A percentile compares a stretch with the other conserved stretches of the same genome.
phyloP scores from a whole-genome alignment of 2,113 vertebrate genomes.

The Galeopterus variegatus region DNA sequence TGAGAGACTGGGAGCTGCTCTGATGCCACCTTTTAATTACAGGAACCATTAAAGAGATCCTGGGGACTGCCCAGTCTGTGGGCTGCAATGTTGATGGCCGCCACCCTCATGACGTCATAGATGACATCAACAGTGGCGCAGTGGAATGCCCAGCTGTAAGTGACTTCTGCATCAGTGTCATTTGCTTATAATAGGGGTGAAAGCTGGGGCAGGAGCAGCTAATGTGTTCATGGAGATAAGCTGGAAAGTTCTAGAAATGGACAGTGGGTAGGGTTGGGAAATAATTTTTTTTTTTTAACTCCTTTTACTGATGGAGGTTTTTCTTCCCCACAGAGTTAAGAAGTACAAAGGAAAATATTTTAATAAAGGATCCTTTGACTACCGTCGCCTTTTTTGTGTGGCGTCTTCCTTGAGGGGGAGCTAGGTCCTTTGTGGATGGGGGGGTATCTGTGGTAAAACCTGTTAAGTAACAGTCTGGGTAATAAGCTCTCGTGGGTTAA shows the following conservation, averaged over 20 bases:
- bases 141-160: slow-evolving; percentile 93
- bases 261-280: fast-evolving
- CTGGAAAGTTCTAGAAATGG: not conserved
- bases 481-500: not conserved
- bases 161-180: not conserved
- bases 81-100: slow-evolving; percentile 97
- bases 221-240: too few relatives aligned
- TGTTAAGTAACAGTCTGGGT: fast-evolving
- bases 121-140: slow-evolving; percentile 97
- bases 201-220: not conserved
- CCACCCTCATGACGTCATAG: slow-evolving; percentile 97
- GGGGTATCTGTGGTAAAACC: not conserved
- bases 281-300: not conserved
- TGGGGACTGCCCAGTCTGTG: slow-evolving; percentile 97
- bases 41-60: too few relatives aligned
- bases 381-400: not conserved
- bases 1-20: too few relatives aligned
- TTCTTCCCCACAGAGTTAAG: slow-evolving; percentile 87
- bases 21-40: too few relatives aligned
- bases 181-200: not conserved
- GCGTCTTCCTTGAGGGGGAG: not conserved
- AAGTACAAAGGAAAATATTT: slow-evolving; percentile 61
- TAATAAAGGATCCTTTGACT: slow-evolving; percentile 56
- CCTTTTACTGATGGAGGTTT: not conserved
- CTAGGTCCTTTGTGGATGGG: not conserved